A percentile compares a stretch with the other conserved stretches of the same genome.
Conservation (phyloP, 2,888 invertebrate genomes). For the Nomada hirtipes region DNA sequence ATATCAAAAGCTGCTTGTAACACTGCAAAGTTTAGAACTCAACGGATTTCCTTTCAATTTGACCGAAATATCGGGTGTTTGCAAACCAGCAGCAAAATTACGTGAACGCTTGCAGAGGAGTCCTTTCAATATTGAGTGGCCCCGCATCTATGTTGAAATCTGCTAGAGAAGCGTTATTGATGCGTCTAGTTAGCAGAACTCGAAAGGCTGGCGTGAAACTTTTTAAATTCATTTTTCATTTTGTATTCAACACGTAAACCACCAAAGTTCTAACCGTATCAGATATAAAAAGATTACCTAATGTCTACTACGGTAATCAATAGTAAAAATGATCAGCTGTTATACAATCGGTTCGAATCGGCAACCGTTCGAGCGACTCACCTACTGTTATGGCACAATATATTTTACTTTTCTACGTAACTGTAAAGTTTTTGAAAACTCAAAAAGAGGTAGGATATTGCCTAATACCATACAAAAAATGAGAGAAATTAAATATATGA, state of each 20-base stretch:
- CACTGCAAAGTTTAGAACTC: slow-evolving; percentile 3
- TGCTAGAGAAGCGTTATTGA: slow-evolving; percentile 8
- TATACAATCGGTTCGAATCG: no score
- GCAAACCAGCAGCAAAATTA: slow-evolving; percentile 23
- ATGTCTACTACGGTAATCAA: background rate
- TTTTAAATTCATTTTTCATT: slow-evolving; percentile 1
- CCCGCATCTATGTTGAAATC: slow-evolving; percentile 12
- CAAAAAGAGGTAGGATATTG: no score
- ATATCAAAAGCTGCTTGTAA: background rate
- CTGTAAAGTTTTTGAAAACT: no score
- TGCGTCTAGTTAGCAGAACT: background rate
- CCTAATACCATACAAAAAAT: no score
- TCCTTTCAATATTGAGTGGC: slow-evolving; percentile 30
- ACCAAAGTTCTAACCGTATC: background rate
- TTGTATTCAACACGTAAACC: background rate
- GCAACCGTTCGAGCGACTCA: no score
- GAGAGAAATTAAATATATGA: no score
- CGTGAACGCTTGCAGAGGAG: slow-evolving; percentile 1
- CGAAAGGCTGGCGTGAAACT: background rate
- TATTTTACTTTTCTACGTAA: no score
- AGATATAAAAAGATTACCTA: no score
- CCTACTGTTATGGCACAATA: no score
- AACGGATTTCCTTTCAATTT: slow-evolving; percentile 25
- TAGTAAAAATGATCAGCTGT: background rate
- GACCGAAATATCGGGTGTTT: slow-evolving; percentile 23